Conservation (phyloP, 2,113 vertebrate genomes). For the Microtus ochrogaster region DNA sequence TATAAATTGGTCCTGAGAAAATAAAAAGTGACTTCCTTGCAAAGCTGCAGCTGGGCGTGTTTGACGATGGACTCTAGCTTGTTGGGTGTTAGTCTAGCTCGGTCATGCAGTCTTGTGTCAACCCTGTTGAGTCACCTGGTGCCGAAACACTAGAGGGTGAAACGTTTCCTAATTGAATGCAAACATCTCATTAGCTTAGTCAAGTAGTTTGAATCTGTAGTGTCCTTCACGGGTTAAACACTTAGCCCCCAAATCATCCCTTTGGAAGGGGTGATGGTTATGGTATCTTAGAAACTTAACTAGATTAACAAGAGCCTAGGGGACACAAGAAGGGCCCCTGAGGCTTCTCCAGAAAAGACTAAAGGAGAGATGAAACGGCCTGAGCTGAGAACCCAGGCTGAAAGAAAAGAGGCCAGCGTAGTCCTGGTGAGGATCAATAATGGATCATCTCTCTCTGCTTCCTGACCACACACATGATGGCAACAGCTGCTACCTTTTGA, state of each 20-base stretch:
- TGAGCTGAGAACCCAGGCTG: background rate
- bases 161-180: background rate
- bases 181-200: background rate
- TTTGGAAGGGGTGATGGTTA: background rate
- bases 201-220: background rate
- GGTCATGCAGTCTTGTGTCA: background rate
- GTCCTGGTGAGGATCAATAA: no score
- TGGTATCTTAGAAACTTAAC: background rate
- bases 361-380: no score
- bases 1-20: slow-evolving; percentile 7
- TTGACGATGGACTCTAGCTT: background rate
- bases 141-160: background rate
- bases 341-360: background rate
- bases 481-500: background rate
- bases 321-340: background rate
- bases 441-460: background rate
- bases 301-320: background rate
- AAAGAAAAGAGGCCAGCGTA: no score
- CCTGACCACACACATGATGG: background rate
- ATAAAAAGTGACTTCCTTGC: background rate
- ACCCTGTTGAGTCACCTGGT: background rate
- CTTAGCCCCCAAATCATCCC: background rate
- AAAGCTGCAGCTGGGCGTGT: background rate
- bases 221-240: background rate
- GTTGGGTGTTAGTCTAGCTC: background rate